Conservation (phyloP, 2,888 invertebrate species). For the Protodeltote pygarga region DNA sequence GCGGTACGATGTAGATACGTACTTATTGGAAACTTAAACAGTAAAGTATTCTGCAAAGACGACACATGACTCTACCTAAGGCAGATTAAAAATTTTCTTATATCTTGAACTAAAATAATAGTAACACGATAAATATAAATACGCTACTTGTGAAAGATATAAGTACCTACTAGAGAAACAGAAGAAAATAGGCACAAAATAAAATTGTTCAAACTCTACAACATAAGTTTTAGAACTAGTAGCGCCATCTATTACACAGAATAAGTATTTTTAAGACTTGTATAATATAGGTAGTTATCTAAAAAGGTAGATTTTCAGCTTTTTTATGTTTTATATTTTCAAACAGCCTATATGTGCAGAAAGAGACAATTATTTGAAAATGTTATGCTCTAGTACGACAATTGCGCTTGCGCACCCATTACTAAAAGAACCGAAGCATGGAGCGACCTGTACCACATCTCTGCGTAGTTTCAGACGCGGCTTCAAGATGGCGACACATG, state of each 20-base stretch:
- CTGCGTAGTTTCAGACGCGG: conserved; percentile 60
- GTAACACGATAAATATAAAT: too few species aligned
- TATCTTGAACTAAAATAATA: too few species aligned
- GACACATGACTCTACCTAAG: too few species aligned
- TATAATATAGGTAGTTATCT: not conserved
- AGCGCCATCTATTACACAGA: conserved; percentile 56
- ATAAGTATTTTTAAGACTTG: not conserved
- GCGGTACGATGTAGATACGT: too few species aligned
- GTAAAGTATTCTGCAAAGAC: too few species aligned
- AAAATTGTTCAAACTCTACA: too few species aligned
- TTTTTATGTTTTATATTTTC: too few species aligned
- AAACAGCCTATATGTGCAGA: conserved; percentile 61
- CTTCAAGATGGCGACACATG: conserved; percentile 76
- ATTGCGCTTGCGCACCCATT: conserved; percentile 72
- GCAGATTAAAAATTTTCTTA: too few species aligned
- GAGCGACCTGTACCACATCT: conserved; percentile 33
- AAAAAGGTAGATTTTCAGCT: not conserved
- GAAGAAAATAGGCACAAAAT: not conserved
- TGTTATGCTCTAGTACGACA: conserved; percentile 71
- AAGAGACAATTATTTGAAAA: conserved; percentile 57
- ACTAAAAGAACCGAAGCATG: conserved; percentile 70
- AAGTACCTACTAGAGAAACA: not conserved
- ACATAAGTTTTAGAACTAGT: too few species aligned
- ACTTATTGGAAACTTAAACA: too few species aligned
- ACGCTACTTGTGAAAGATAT: too few species aligned